Conservation (phyloP, 2,113 vertebrate genomes). For the Chloroceryle aenea region DNA sequence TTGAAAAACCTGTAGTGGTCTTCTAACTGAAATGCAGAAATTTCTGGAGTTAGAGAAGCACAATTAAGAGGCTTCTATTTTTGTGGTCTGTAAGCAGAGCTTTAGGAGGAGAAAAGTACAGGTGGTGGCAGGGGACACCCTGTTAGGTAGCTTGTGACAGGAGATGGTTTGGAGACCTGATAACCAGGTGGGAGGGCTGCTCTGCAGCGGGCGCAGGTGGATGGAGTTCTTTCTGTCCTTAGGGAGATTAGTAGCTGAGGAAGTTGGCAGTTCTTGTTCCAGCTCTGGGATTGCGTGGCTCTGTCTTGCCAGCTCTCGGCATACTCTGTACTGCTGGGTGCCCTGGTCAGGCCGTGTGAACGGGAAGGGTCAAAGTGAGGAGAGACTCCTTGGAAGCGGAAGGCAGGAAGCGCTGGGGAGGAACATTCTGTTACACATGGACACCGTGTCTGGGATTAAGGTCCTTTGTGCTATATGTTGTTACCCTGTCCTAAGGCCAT, state of each 20-base stretch:
- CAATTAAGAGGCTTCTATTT: background rate
- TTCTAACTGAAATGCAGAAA: background rate
- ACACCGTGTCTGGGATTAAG: background rate
- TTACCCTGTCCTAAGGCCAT: background rate
- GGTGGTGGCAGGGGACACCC: background rate
- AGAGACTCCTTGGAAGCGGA: background rate
- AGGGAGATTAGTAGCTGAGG: background rate
- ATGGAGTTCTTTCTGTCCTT: background rate
- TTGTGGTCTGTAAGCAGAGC: background rate
- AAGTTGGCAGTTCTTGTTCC: background rate
- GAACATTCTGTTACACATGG: background rate
- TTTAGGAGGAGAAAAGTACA: background rate
- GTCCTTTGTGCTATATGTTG: background rate
- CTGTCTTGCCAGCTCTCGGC: background rate
- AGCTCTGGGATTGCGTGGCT: background rate
- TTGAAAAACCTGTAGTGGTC: background rate
- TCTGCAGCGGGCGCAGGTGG: background rate
- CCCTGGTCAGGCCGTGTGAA: background rate
- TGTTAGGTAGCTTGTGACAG: background rate
- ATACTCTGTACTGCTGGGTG: background rate
- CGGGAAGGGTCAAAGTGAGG: background rate
- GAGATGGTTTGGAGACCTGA: background rate
- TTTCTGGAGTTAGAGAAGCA: background rate
- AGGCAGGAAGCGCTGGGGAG: background rate
- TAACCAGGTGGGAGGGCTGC: background rate